These are phyloP conservation scores for Daboia siamensis DNA, from an alignment of 2,113 vertebrate genomes.

Conservation along the genomic window DNA sequence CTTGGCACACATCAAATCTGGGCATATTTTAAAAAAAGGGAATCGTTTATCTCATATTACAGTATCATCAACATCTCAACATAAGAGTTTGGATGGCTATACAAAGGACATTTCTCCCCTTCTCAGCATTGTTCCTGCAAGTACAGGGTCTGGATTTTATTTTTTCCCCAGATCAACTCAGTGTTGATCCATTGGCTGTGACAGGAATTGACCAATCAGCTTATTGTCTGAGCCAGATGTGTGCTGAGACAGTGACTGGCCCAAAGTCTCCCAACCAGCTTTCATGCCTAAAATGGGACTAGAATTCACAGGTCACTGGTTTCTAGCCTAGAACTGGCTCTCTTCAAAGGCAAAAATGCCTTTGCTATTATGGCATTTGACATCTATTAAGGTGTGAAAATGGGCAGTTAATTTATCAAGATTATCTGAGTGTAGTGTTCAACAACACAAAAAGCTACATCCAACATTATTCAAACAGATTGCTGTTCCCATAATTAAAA, in stretches of 20 bases:
- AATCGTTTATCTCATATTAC: constrained; percentile 34
- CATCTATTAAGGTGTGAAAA: constrained; percentile 28
- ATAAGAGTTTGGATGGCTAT: constrained; percentile 43
- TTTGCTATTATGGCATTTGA: constrained; percentile 39
- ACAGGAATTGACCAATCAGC: neutral
- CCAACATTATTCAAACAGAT: neutral
- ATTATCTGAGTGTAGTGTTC: neutral
- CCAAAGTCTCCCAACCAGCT: neutral
- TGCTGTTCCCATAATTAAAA: neutral
- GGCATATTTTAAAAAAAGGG: constrained; percentile 48
- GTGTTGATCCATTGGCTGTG: neutral
- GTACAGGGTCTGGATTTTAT: neutral
- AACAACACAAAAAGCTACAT: neutral
- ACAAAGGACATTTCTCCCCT: constrained; percentile 22
- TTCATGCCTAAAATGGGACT: neutral
- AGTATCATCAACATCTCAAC: constrained; percentile 42
- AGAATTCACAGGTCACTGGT: neutral
- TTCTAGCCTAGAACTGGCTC: neutral
- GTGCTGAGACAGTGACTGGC: neutral
- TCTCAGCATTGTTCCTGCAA: neutral
- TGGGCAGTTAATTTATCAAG: neutral
- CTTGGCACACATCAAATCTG: constrained; percentile 58
- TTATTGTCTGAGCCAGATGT: neutral
- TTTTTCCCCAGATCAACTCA: neutral
- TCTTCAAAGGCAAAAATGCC: constrained; percentile 42